Evolutionary conservation across 2,797 vertebrate genomes (phyloP).

Genomic region (Perodicticus potto): DNA sequence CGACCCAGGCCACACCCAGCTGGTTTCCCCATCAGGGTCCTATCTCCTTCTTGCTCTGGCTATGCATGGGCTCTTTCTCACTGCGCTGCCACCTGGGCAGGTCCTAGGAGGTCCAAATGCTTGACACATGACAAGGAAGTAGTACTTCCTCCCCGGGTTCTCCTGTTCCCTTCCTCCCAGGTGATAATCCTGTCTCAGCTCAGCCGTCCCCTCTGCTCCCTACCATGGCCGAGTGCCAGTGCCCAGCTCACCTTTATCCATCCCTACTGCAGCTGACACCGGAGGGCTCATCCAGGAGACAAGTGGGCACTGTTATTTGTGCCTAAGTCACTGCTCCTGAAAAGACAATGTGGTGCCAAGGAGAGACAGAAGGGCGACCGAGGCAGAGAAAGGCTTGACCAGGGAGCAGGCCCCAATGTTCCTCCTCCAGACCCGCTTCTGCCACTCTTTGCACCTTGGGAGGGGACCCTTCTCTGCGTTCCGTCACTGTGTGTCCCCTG

Average conservation of each 20-base stretch:
- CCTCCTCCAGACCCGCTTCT: not conserved
- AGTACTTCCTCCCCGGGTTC: not conserved
- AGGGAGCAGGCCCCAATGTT: not conserved
- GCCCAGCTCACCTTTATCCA: not conserved
- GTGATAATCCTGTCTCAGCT: not conserved
- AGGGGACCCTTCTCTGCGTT: not conserved
- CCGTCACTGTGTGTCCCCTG: not conserved
- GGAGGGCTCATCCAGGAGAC: not conserved
- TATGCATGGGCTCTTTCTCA: not conserved
- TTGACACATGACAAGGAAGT: not conserved
- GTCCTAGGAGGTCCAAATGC: not conserved
- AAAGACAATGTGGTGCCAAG: not conserved
- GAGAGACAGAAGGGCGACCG: not conserved
- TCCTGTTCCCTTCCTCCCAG: not conserved
- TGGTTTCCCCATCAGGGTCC: not conserved
- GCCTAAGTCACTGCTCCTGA: not conserved
- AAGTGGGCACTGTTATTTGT: not conserved
- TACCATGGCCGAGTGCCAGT: too few relatives aligned
- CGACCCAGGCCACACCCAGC: not conserved
- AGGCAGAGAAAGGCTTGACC: not conserved
- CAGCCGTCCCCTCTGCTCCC: too few relatives aligned
- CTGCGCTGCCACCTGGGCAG: not conserved
- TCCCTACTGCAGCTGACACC: not conserved
- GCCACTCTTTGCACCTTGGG: not conserved
- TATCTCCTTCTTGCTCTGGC: not conserved